Evolutionary conservation across 1,140 invertebrate species (phyloP), one percentile per base, ranked within the genome.

Genomic region (Himalopsyche phryganea): DNA sequence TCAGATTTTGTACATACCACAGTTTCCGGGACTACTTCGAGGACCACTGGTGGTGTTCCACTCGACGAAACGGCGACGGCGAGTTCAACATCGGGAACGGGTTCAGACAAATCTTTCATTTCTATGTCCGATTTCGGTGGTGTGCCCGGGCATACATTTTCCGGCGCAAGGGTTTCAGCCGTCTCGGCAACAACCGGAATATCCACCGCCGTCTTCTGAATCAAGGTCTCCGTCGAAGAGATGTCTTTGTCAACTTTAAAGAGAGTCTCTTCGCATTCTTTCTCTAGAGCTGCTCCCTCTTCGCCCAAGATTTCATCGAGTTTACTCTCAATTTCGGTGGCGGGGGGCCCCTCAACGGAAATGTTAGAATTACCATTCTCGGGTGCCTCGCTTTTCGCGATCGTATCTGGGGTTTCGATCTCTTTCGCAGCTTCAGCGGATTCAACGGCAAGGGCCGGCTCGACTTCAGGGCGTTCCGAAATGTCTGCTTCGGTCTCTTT

Each of bases 261-360:
- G 9, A 64, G 23, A 2, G 60, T 57, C 15, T 57, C 62, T 18
- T 57, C 50, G 23, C 62, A 64, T 33, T 57, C 58, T 42, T 58
- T 64, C 23, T 60, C 62, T 20, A 64, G 58, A 33, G 49, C 62
- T 6, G 35, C 58, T 36, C 49, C 50, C 42, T 60, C 47, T 52
- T 64, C 58, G 13, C 58, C 53, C 3, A 64, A 44, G n/a, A 64
- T 33, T 14, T 59, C 42, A 38, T 60, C 57, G 1, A 60, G n/a
- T 60, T 63, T 60, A 14, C 52, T 57, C 41, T 57, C 38, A 4
- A 50, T 14, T 6, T 44, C 41, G 13, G 23, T 32, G 3, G 23
- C 23, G 23, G 23, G 23, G 4, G 23, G 23, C 9, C 9, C 23
- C 9, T 28, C 23, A 9, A 9, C 23, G 3, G 23, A 28, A n/a